phyloP scores from a whole-genome alignment of 64 coral and sea anemone genomes.

The Orbicella faveolata region DNA sequence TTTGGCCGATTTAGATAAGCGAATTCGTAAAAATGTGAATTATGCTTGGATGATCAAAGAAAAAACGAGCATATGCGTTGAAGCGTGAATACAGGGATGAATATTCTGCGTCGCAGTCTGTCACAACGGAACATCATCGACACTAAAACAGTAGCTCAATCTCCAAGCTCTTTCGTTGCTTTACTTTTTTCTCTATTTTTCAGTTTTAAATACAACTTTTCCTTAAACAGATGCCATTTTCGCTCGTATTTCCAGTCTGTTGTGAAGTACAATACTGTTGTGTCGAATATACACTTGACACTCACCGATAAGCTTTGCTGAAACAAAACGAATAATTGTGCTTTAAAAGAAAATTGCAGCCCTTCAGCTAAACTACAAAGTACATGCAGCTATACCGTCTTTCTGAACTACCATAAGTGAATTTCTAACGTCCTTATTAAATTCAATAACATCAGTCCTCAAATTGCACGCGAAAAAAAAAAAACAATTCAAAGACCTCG shows the following conservation, averaged over 20 bases:
- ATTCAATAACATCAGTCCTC: neutral
- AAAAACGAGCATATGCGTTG: neutral
- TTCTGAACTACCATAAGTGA: neutral
- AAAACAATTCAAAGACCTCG: neutral
- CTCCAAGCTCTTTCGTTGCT: neutral
- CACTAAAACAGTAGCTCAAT: neutral
- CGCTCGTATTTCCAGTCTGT: neutral
- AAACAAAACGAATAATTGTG: slow-evolving; percentile 6
- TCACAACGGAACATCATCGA: neutral
- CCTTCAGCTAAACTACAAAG: neutral
- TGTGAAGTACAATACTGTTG: neutral
- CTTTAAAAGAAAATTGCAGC: neutral
- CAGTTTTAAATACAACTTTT: neutral
- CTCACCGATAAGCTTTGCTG: neutral
- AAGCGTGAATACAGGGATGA: slow-evolving; percentile 13
- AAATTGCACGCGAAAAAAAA: neutral
- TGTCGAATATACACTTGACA: slow-evolving; percentile 1
- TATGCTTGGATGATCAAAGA: neutral
- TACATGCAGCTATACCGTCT: neutral
- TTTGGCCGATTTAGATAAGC: slow-evolving; percentile 1
- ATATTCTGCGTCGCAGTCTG: slow-evolving; percentile 13
- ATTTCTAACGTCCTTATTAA: neutral
- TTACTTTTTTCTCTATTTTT: neutral
- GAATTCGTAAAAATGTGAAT: slow-evolving; percentile 1
- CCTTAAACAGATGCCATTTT: neutral